A percentile compares a stretch with the other conserved stretches of the same genome.
Conservation (phyloP, 2,797 vertebrate genomes). For the Esox lucius region DNA sequence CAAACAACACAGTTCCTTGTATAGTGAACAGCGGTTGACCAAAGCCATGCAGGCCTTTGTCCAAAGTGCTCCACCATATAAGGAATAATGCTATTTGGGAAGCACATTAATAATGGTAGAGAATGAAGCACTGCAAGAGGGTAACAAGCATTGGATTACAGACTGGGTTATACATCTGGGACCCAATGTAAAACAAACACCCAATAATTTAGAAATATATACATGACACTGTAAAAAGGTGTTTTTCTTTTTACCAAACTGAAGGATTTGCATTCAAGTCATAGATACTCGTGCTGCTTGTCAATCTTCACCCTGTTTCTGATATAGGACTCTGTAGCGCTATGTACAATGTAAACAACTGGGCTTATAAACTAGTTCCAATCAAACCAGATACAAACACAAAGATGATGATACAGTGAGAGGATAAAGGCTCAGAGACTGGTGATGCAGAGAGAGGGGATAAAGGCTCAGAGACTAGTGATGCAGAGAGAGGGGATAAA, state of each 20-base stretch:
- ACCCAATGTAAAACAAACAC: slow-evolving; percentile 56
- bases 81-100: slow-evolving; percentile 32
- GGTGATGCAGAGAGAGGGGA: too few species aligned
- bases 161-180: slow-evolving; percentile 58
- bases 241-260: slow-evolving; percentile 26
- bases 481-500: too few species aligned
- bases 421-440: too few species aligned
- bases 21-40: not conserved
- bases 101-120: slow-evolving; percentile 65
- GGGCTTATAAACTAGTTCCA: slow-evolving; percentile 63
- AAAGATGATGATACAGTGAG: too few species aligned
- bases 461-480: too few species aligned
- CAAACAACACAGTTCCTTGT: slow-evolving; percentile 12
- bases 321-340: slow-evolving; percentile 64
- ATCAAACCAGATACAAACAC: slow-evolving; percentile 34
- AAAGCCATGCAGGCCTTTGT: too few species aligned
- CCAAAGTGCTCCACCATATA: too few species aligned
- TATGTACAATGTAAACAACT: slow-evolving; percentile 90
- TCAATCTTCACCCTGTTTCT: slow-evolving; percentile 68
- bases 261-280: slow-evolving; percentile 69
- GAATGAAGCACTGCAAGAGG: slow-evolving; percentile 41
- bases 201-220: slow-evolving; percentile 66
- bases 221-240: slow-evolving; percentile 67
- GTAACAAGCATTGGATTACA: slow-evolving; percentile 72
- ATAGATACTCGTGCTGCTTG: slow-evolving; percentile 2